Conservation (phyloP, 1,140 invertebrate genomes). For the Antheraea mylitta region DNA sequence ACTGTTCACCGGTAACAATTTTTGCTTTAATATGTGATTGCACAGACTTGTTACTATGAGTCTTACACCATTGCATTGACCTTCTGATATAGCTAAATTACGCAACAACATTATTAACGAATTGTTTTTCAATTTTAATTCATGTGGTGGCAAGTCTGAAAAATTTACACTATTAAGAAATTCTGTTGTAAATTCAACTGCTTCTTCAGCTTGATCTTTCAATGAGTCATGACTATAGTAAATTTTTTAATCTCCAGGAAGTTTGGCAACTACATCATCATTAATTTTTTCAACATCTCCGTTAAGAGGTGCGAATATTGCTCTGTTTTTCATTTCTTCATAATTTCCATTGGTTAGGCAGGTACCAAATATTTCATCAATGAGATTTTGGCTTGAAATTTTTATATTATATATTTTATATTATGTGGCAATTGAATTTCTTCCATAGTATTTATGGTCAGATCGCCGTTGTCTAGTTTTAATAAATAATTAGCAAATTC, state of each 20-base stretch:
- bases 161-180: too few species aligned
- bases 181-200: slow-evolving; percentile 4
- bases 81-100: too few species aligned
- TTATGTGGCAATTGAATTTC: slow-evolving; percentile 29
- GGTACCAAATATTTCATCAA: slow-evolving; percentile 19
- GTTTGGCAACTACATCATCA: slow-evolving; percentile 24
- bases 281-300: slow-evolving; percentile 26
- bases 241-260: slow-evolving; percentile 7
- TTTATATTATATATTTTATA: too few species aligned
- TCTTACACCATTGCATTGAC: too few species aligned
- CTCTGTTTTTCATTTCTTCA: slow-evolving; percentile 29
- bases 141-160: too few species aligned
- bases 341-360: slow-evolving; percentile 21
- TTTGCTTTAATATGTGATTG: too few species aligned
- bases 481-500: slow-evolving; percentile 22
- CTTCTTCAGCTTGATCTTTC: slow-evolving; percentile 26
- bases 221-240: slow-evolving; percentile 17
- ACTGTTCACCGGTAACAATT: too few species aligned
- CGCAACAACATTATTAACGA: too few species aligned
- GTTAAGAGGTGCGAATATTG: slow-evolving; percentile 25
- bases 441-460: slow-evolving; percentile 24
- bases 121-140: too few species aligned
- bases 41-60: too few species aligned
- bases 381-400: slow-evolving; percentile 26
- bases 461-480: slow-evolving; percentile 16